A percentile compares a stretch with the other conserved stretches of the same genome.
These are phyloP conservation scores for Pantherophis guttatus DNA, from an alignment of 2,113 vertebrate genomes.

Conservation along the genomic window DNA sequence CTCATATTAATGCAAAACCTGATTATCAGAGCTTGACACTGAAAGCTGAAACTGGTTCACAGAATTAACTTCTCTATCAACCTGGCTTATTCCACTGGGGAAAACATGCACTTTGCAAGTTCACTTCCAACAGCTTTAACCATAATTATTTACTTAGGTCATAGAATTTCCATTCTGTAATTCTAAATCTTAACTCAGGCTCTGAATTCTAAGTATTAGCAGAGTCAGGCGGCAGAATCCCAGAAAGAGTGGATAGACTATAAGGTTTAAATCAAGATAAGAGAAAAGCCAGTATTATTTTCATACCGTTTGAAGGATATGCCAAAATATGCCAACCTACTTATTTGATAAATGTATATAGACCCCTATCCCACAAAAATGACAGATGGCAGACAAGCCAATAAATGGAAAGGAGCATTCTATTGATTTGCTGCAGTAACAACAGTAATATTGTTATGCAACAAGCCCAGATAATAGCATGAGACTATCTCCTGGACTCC, in stretches of 20 bases:
- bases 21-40: neutral
- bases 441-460: neutral
- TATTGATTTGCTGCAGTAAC: neutral
- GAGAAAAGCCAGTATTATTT: neutral
- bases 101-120: neutral
- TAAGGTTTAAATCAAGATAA: neutral
- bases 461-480: neutral
- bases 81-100: neutral
- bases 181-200: neutral
- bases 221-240: neutral
- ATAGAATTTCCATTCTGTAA: neutral
- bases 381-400: neutral
- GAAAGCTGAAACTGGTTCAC: neutral
- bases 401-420: neutral
- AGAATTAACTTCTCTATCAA: neutral
- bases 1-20: neutral
- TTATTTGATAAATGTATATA: neutral
- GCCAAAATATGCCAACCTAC: neutral
- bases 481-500: neutral
- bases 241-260: neutral
- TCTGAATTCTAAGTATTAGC: neutral
- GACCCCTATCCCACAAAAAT: neutral
- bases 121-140: neutral
- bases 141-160: neutral
- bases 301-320: neutral